A percentile compares a stretch with the other conserved stretches of the same genome.
These are phyloP conservation scores for Sipunculus nudus DNA, from an alignment of 2,888 invertebrate species.

Conservation along the genomic window DNA sequence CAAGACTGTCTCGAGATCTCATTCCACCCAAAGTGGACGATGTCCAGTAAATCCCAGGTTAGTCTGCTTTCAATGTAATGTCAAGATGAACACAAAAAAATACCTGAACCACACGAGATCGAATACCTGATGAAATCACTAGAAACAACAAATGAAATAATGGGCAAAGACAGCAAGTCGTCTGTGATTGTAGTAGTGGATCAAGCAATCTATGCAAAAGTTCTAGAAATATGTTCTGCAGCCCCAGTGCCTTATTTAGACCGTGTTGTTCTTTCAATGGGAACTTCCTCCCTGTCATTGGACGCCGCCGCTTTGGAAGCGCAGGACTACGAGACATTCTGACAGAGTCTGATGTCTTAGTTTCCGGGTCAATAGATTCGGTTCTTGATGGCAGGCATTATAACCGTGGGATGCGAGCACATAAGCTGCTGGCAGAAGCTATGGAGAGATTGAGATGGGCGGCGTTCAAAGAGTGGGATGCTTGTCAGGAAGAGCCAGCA, in stretches of 20 bases:
- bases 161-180: neutral
- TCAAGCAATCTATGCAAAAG: conserved; percentile 1
- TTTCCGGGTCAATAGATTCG: neutral
- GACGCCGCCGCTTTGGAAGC: neutral
- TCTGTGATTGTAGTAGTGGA: neutral
- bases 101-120: neutral
- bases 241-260: neutral
- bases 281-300: neutral
- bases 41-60: too few relatives aligned
- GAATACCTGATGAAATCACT: too few relatives aligned
- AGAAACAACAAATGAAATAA: too few relatives aligned
- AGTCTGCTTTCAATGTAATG: too few relatives aligned
- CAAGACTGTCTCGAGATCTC: too few relatives aligned
- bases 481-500: too few relatives aligned
- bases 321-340: conserved; percentile 1
- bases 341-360: neutral
- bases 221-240: neutral
- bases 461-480: neutral
- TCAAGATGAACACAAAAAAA: too few relatives aligned
- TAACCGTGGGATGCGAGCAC: neutral
- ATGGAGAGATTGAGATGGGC: neutral
- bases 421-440: neutral
- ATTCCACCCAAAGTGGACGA: too few relatives aligned
- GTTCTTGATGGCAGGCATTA: neutral
- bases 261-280: neutral